Conservation (phyloP, 2,797 vertebrate species). For the Manis javanica region DNA sequence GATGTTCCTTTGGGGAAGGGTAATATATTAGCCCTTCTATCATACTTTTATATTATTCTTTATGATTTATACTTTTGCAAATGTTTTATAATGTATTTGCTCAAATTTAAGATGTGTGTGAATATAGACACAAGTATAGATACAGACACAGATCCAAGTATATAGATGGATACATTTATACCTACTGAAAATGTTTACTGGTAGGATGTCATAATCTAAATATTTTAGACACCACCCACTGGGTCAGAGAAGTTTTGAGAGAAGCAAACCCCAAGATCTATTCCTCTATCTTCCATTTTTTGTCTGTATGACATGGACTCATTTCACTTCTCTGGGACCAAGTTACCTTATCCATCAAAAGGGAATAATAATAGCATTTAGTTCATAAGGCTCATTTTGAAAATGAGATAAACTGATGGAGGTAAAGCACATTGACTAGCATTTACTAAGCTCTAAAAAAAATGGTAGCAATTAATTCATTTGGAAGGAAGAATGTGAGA, state of each 20-base stretch:
- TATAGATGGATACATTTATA: not conserved
- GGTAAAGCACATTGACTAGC: not conserved
- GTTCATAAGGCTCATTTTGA: not conserved
- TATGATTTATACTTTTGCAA: not conserved
- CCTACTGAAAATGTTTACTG: not conserved
- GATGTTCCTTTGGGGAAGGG: not conserved
- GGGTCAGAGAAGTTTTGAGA: not conserved
- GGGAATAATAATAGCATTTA: not conserved
- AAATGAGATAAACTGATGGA: not conserved
- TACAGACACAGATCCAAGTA: not conserved
- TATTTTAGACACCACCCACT: not conserved
- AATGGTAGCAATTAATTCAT: not conserved
- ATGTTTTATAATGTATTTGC: not conserved
- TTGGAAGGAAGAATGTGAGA: not conserved
- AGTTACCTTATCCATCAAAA: not conserved
- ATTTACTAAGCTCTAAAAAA: conserved; percentile 15
- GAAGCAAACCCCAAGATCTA: not conserved
- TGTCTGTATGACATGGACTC: not conserved
- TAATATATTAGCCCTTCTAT: not conserved
- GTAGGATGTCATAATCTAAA: not conserved
- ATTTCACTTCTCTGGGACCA: conserved; percentile 3
- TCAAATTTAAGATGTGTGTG: not conserved
- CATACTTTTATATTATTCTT: not conserved
- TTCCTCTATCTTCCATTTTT: not conserved
- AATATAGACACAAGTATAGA: not conserved